Base-by-base conservation (phyloP, 2,113 vertebrate genomes). In the Thalassoma bifasciatum region DNA sequence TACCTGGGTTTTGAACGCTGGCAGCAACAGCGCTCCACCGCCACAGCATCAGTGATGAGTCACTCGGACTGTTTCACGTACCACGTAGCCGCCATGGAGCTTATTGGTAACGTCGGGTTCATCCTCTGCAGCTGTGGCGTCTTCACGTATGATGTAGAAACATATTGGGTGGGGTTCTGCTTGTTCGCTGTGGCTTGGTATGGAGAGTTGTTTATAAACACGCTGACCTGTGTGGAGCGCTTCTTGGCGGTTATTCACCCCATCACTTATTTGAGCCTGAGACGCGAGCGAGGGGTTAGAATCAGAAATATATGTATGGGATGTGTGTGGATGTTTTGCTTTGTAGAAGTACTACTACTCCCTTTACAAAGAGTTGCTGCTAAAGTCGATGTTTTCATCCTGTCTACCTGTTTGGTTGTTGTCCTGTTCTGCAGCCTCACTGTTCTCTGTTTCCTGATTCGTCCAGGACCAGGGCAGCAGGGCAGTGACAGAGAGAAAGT, bases 141-240 rank as follows among this genome's bases (percentile, higher is more conserved):
- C 51, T 79, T 40, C 23, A 13, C 0, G 0, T 0, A 1, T 4
- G 3, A 62, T 10, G 1, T 10, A 14, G 0, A 6, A 1, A 22
- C 2, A 1, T 66, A 1, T 2, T 57, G 0, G 8, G 3, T 26
- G 0, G 70, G 53, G 0, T 1, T 0, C 0, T 5, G 0, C 3
- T 1, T 54, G 5, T 4, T 1, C 1, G 1, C 1, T 2, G 2
- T 78, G 1, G 2, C 22, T 13, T 69, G 50, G 66, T 38, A 8
- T 5, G 60, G 52, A 40, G 14, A 59, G 24, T 13, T 0, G 1
- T 19, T 2, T 0, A 23, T 67, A 4, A 58, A 67, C 17, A 1
- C 23, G 7, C 44, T 84, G 17, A 81, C 67, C 47, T 81, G 81
- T 37, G 22, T 72, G 21, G 81, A 86, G 22, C 79, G 30, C 24